Percentiles rank a stretch among this genome's conserved stretches.
These are phyloP conservation scores for Apamea monoglypha DNA, from an alignment of 2,888 invertebrate genomes.

Conservation along the genomic window DNA sequence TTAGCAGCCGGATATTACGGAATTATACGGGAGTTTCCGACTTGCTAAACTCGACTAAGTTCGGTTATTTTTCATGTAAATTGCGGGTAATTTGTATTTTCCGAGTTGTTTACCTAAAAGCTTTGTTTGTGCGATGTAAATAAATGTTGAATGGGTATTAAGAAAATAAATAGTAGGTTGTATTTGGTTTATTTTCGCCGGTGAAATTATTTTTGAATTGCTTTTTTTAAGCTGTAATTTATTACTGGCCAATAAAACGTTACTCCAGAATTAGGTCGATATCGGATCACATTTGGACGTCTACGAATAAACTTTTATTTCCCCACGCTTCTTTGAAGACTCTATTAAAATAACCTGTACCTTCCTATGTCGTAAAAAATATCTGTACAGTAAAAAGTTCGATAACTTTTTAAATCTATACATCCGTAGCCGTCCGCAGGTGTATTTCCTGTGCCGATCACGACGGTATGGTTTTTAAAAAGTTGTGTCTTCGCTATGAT, in stretches of 20 bases:
- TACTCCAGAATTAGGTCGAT: constrained; percentile 51
- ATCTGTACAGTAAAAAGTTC: constrained; percentile 38
- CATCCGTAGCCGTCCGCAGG: constrained; percentile 7
- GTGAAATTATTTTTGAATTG: neutral
- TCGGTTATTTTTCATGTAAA: constrained; percentile 60
- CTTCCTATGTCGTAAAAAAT: constrained; percentile 43
- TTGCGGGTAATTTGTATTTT: constrained; percentile 56
- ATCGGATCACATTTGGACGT: constrained; percentile 42
- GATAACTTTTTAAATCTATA: constrained; percentile 45
- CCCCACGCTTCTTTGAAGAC: constrained; percentile 57
- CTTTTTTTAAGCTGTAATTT: constrained; percentile 7
- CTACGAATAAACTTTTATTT: constrained; percentile 61
- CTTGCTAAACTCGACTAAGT: constrained; percentile 68
- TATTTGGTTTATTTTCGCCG: neutral
- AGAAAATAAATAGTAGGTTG: no score
- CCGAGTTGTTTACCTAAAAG: constrained; percentile 40
- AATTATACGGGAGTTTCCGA: constrained; percentile 75
- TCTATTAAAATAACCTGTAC: constrained; percentile 18
- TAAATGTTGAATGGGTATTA: neutral
- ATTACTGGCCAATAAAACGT: constrained; percentile 37
- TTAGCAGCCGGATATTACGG: constrained; percentile 73
- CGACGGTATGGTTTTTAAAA: neutral
- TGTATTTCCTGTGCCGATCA: constrained; percentile 10
- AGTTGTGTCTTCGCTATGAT: neutral
- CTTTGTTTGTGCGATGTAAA: constrained; percentile 44